A percentile compares a stretch with the other conserved stretches of the same genome.
Evolutionary conservation across 2,797 vertebrate species (phyloP).

Genomic region (Meriones psammophilus): DNA sequence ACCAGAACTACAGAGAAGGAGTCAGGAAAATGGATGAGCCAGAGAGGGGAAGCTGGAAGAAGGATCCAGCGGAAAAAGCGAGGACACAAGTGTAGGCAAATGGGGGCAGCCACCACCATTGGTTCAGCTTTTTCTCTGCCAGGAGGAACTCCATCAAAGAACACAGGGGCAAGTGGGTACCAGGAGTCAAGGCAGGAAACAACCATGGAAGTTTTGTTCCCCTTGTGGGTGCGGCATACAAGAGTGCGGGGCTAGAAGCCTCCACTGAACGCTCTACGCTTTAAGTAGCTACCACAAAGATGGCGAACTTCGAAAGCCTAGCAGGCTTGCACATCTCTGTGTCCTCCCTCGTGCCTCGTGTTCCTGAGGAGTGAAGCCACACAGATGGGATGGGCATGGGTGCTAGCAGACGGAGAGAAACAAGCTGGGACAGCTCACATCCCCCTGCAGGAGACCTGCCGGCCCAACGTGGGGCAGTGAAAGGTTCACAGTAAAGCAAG

Average conservation of each 20-base stretch:
- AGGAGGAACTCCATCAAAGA: not conserved
- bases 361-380: not conserved
- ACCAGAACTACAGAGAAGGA: not conserved
- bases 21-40: not conserved
- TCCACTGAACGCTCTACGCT: not conserved
- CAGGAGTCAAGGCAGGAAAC: not conserved
- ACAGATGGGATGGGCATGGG: not conserved
- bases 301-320: not conserved
- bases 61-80: not conserved
- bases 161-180: not conserved
- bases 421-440: too few species aligned
- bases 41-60: not conserved
- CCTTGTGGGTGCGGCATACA: not conserved
- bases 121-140: not conserved
- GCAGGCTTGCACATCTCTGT: not conserved
- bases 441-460: not conserved
- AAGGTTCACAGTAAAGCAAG: not conserved
- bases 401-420: not conserved
- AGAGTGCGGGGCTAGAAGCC: not conserved
- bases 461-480: not conserved
- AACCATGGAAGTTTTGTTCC: not conserved
- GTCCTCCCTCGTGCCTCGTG: not conserved
- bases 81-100: not conserved
- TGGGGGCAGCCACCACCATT: not conserved
- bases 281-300: not conserved